phyloP scores from a whole-genome alignment of 2,888 invertebrate genomes.

The Hypercompe scribonia region DNA sequence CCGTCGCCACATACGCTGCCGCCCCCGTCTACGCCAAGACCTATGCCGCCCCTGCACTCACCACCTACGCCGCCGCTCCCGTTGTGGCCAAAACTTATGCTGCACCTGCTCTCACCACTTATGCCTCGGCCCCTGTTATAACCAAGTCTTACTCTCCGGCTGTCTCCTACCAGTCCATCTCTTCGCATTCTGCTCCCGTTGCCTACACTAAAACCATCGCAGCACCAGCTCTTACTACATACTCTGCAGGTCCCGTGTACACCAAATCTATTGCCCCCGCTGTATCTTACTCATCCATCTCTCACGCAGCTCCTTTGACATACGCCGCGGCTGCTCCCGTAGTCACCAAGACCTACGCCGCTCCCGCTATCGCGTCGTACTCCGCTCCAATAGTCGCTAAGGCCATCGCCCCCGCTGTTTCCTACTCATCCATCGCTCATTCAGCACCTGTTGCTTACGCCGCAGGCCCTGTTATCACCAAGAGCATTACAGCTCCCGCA shows the following conservation, averaged over 20 bases:
- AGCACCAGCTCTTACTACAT: conserved; percentile 60
- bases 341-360: conserved; percentile 55
- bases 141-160: conserved; percentile 69
- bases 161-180: conserved; percentile 57
- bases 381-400: conserved; percentile 59
- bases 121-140: conserved; percentile 66
- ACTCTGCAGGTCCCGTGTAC: conserved; percentile 55
- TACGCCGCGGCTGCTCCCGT: conserved; percentile 57
- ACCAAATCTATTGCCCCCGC: conserved; percentile 48
- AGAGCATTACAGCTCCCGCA: conserved; percentile 51
- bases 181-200: conserved; percentile 70
- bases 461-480: conserved; percentile 54
- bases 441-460: conserved; percentile 66
- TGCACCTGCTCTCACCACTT: conserved; percentile 62
- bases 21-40: conserved; percentile 55
- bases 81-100: conserved; percentile 39
- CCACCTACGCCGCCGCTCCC: conserved; percentile 54
- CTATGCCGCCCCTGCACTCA: conserved; percentile 60
- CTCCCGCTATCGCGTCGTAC: conserved; percentile 55
- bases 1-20: conserved; percentile 51
- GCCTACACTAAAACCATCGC: conserved; percentile 57
- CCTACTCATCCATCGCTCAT: conserved; percentile 38
- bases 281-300: conserved; percentile 41
- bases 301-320: conserved; percentile 46
- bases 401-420: conserved; percentile 66